These are phyloP conservation scores for Cinclus mexicanus DNA, from an alignment of 2,113 vertebrate species.

Conservation along the genomic window DNA sequence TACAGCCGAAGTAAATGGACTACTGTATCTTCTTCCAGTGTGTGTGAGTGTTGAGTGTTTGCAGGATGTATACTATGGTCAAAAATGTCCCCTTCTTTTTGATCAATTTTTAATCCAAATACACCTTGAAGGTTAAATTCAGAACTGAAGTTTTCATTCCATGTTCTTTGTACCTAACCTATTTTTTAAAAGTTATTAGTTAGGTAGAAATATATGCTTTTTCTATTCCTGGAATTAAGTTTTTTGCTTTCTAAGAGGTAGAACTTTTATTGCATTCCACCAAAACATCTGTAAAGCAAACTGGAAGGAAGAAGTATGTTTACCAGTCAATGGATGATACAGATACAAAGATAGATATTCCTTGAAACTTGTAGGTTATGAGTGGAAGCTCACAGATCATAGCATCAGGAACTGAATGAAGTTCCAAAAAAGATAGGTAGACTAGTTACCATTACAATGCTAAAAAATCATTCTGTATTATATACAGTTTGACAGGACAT, in stretches of 20 bases:
- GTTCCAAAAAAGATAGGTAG: background rate
- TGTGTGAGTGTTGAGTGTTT: background rate
- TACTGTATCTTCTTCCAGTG: background rate
- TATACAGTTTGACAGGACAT: background rate
- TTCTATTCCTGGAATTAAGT: background rate
- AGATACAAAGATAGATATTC: background rate
- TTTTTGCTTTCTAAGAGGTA: background rate
- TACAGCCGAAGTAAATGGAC: background rate
- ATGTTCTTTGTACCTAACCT: background rate
- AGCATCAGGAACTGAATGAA: background rate
- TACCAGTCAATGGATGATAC: background rate
- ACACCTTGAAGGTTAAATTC: background rate
- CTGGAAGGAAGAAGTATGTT: background rate
- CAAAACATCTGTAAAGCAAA: background rate
- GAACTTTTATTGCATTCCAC: background rate
- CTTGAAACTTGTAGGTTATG: background rate
- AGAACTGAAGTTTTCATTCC: background rate
- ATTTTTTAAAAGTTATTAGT: background rate
- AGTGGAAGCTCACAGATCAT: background rate
- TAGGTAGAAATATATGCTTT: background rate
- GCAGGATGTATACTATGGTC: background rate
- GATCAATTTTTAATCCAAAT: background rate
- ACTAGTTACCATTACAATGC: background rate
- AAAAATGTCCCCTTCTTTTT: background rate
- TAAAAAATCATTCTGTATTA: background rate